Percentiles rank a stretch among this genome's conserved stretches.
Evolutionary conservation across 92 coral and sea anemone species (phyloP).

Genomic region (Palythoa grandiflora): DNA sequence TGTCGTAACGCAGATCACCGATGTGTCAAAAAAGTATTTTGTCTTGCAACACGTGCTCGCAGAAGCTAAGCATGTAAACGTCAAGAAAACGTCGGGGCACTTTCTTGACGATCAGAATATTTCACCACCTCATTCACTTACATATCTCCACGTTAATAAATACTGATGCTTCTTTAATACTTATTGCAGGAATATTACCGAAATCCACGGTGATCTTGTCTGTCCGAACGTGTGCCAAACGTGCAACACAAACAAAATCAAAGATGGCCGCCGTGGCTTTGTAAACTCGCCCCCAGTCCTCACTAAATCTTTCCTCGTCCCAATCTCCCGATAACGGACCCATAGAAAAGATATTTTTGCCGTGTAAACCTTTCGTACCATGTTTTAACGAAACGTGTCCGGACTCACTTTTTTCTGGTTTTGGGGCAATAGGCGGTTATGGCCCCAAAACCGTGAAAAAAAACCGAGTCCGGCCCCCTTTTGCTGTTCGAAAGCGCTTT

Average conservation of each 20-base stretch:
- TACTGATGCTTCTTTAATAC: background rate
- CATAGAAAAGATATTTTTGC: too few species aligned
- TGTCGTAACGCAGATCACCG: background rate
- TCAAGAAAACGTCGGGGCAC: conserved; percentile 4
- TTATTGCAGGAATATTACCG: background rate
- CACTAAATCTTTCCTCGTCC: background rate
- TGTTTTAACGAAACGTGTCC: too few species aligned
- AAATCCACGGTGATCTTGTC: background rate
- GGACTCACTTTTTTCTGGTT: too few species aligned
- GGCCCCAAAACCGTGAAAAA: too few species aligned
- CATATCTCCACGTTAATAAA: background rate
- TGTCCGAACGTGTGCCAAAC: background rate
- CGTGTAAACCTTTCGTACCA: too few species aligned
- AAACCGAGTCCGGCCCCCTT: too few species aligned
- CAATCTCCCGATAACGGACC: background rate
- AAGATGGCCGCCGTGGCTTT: conserved; percentile 39
- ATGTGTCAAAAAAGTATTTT: background rate
- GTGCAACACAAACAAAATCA: background rate
- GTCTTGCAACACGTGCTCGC: conserved; percentile 21
- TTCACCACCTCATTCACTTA: background rate
- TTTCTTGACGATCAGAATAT: background rate
- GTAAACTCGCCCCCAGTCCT: conserved; percentile 31
- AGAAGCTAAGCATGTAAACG: background rate
- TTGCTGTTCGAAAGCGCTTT: too few species aligned
- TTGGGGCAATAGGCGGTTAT: too few species aligned